These are phyloP conservation scores for Notothenia rossii DNA, from an alignment of 2,113 vertebrate species.

Conservation along the genomic window DNA sequence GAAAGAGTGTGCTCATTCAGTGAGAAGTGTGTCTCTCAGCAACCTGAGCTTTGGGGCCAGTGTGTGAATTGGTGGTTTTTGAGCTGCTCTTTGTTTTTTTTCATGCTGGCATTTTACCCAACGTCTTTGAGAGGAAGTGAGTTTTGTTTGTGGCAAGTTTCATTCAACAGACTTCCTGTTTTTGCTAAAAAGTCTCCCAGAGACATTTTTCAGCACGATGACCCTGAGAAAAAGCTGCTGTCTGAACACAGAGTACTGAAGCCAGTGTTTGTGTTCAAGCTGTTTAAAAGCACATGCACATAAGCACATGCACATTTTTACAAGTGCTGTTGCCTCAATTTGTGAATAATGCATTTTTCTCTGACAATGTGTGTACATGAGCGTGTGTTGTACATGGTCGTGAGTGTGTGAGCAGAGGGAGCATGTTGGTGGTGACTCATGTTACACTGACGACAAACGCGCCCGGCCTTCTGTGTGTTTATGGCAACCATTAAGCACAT, in stretches of 20 bases:
- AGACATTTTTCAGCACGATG: neutral
- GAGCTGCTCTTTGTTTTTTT: neutral
- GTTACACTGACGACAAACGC: conserved; percentile 9
- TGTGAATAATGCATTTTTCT: conserved; percentile 10
- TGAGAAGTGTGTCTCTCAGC: neutral
- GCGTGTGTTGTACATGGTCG: conserved; percentile 1
- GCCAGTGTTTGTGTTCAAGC: neutral
- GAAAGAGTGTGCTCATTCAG: neutral
- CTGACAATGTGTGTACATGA: neutral
- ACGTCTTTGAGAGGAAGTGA: conserved; percentile 49
- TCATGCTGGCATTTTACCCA: conserved; percentile 38
- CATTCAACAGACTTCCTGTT: conserved; percentile 68
- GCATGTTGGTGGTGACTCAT: neutral
- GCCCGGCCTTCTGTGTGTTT: neutral
- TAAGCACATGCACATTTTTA: neutral
- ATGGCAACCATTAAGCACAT: neutral
- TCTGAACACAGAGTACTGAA: conserved; percentile 4
- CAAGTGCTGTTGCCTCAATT: neutral
- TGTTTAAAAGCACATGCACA: neutral
- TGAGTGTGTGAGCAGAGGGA: conserved; percentile 1
- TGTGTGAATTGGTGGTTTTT: neutral
- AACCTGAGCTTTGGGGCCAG: neutral
- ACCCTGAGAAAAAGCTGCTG: neutral
- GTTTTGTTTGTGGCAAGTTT: conserved; percentile 59
- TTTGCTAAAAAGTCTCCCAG: conserved; percentile 11